Percentiles rank a stretch among this genome's conserved stretches.
These are phyloP conservation scores for Nesogale talazaci DNA, from an alignment of 2,113 vertebrate species.

Conservation along the genomic window DNA sequence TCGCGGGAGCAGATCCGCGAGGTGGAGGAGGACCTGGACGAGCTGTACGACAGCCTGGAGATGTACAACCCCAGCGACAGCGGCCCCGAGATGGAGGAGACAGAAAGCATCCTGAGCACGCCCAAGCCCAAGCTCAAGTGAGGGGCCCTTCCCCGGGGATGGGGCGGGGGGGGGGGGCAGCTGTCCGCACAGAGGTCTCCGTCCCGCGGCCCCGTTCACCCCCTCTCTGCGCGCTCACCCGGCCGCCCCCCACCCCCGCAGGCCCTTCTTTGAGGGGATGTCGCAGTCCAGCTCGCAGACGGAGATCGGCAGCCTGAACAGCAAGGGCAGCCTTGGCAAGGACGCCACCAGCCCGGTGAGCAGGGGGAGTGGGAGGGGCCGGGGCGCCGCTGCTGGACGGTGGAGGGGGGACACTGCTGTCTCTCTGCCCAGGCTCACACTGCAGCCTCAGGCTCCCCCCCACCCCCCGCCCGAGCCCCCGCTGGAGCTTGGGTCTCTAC, in stretches of 20 bases:
- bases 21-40: conserved; percentile 95
- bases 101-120: conserved; percentile 95
- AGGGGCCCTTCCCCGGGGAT: background rate
- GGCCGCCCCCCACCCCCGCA: conserved; percentile 70
- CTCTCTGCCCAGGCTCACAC: background rate
- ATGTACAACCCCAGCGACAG: conserved; percentile 98
- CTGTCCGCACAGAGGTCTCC: background rate
- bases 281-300: conserved; percentile 97
- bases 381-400: no score
- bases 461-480: background rate
- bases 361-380: no score
- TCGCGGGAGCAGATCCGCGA: conserved; percentile 95
- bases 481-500: background rate
- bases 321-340: conserved; percentile 92
- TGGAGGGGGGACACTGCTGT: background rate
- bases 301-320: conserved; percentile 95
- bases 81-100: conserved; percentile 95
- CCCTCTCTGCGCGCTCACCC: background rate
- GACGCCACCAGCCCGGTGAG: conserved; percentile 93
- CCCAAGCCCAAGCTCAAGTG: conserved; percentile 95
- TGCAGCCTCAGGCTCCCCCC: background rate
- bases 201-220: no score
- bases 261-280: conserved; percentile 96
- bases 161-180: no score
- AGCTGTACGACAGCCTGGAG: conserved; percentile 95